Conservation (phyloP, 2,113 vertebrate species). For the Apteryx owenii region DNA sequence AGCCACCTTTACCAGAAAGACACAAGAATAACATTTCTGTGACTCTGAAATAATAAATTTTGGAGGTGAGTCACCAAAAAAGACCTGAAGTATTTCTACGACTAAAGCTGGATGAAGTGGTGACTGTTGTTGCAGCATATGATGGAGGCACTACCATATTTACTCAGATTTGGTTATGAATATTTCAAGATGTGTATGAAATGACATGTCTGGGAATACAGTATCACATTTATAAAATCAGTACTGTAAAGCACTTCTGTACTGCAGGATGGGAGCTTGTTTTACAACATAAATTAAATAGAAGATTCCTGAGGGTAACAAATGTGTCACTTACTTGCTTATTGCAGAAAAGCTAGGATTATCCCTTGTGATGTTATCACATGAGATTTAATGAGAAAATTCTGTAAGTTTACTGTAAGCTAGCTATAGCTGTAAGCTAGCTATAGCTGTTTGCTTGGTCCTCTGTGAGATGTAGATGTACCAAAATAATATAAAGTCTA, state of each 20-base stretch:
- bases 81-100: not conserved
- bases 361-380: not conserved
- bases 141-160: not conserved
- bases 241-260: not conserved
- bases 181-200: not conserved
- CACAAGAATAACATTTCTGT: not conserved
- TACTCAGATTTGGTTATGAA: not conserved
- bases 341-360: not conserved
- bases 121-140: not conserved
- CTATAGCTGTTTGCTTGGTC: not conserved
- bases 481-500: not conserved
- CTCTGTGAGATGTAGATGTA: not conserved
- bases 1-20: not conserved
- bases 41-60: not conserved
- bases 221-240: not conserved
- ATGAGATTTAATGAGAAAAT: not conserved
- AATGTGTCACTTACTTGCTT: not conserved
- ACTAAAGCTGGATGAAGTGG: not conserved
- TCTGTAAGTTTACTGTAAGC: not conserved
- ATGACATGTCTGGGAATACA: not conserved
- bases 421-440: not conserved
- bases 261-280: not conserved
- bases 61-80: not conserved
- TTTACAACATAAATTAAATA: not conserved
- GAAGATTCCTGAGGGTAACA: not conserved